Percentiles rank a stretch among this genome's conserved stretches.
Conservation (phyloP, 1,140 invertebrate species). For the Drosophila aff. region DNA sequence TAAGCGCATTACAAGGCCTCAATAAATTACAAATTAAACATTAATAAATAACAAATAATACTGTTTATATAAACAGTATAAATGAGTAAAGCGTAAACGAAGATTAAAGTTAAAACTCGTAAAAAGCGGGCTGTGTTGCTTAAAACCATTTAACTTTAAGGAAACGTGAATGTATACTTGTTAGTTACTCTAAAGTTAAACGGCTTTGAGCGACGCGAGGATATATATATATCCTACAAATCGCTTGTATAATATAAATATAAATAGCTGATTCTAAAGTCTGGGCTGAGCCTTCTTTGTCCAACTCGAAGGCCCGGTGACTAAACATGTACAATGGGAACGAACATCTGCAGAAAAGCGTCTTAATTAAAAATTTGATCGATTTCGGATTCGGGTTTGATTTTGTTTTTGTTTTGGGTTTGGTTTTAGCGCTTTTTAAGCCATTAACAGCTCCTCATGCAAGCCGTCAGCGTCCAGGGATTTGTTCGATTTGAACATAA, state of each 20-base stretch:
- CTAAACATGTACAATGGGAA: slow-evolving; percentile 51
- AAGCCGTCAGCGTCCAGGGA: slow-evolving; percentile 66
- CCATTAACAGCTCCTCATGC: slow-evolving; percentile 74
- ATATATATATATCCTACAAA: slow-evolving; percentile 19
- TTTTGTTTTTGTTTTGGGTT: not conserved
- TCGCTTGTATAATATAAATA: slow-evolving; percentile 24
- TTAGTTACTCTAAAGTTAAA: no score
- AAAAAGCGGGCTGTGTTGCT: slow-evolving; percentile 28
- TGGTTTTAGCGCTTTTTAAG: slow-evolving; percentile 37
- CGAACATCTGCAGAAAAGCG: slow-evolving; percentile 28
- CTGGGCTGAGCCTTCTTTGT: slow-evolving; percentile 6
- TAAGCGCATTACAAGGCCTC: slow-evolving; percentile 28
- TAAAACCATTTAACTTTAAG: slow-evolving; percentile 38
- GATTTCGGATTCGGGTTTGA: slow-evolving; percentile 8
- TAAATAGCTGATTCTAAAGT: slow-evolving; percentile 24
- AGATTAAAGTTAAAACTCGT: slow-evolving; percentile 24
- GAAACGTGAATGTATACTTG: slow-evolving; percentile 35
- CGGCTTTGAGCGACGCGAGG: no score
- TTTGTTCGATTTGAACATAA: slow-evolving; percentile 80
- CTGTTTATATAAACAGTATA: not conserved
- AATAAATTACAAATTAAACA: slow-evolving; percentile 48
- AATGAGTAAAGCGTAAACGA: slow-evolving; percentile 20
- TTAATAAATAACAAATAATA: slow-evolving; percentile 26
- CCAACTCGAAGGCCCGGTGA: slow-evolving; percentile 17
- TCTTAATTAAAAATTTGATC: slow-evolving; percentile 41